Evolutionary conservation across 2,113 vertebrate species (phyloP), one percentile per base, ranked within the genome.

Genomic region (Anarrhichthys ocellatus): DNA sequence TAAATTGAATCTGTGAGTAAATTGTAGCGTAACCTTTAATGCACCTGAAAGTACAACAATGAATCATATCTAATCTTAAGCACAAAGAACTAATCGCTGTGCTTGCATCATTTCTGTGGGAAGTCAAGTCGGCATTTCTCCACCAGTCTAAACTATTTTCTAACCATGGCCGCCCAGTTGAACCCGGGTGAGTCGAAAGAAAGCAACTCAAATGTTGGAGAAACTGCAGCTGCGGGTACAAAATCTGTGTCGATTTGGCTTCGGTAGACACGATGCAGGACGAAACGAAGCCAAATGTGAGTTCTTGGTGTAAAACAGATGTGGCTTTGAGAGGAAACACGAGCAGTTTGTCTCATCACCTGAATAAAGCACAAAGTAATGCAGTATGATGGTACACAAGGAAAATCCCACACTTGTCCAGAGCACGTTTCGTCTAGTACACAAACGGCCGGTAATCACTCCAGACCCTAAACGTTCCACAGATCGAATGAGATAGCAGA

Each of bases 1-100:
- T 54, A 38, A 85, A 83, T 46, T 76, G 32, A 54, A 73, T 79
- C 27, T n/a, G n/a, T 27, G 17, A 44, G 24, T 81, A 40, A 71
- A n/a, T 50, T 29, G 48, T 46, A 67, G 29, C 2, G 1, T 38
- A 5, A 24, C 13, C 9, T 4, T 66, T 1, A 56, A 79, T 74
- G 52, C 50, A 66, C 65, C 38, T 78, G 44, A 73, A 75, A 59
- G 58, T 42, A 69, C 58, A 50, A 59, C 59, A 18, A 24, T 56
- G 50, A 78, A 64, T 80, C 29, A 24, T 15, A 66, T 27, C 4
- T 78, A 68, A 78, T 85, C 82, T 42, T 10, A 24, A 80, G 0
- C 54, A 64, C 69, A 74, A 82, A 79, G 63, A 78, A 27, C 72
- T 59, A 50, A 80, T 82, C 50, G 42, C 13, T 18, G 27, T 9